phyloP scores from a whole-genome alignment of 2,888 invertebrate genomes.

The Sphaerophoria taeniata region DNA sequence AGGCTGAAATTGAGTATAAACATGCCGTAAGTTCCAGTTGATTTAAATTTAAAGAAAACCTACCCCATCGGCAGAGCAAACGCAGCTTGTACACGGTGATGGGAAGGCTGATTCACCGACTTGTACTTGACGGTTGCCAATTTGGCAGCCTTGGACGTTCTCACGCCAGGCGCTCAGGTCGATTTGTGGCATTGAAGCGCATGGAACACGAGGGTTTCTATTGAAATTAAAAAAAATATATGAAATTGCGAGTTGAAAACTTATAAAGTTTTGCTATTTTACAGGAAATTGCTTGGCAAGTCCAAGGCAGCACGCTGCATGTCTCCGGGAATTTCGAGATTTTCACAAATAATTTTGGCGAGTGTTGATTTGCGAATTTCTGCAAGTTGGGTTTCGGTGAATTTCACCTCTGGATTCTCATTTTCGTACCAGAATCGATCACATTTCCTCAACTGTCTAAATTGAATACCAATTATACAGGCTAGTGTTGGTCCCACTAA shows the following conservation, averaged over 20 bases:
- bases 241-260: not conserved
- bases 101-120: constrained; percentile 94
- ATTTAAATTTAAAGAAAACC: constrained; percentile 80
- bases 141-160: constrained; percentile 91
- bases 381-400: constrained; percentile 93
- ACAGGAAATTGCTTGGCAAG: constrained; percentile 94
- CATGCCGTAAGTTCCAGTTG: constrained; percentile 2
- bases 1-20: constrained; percentile 85
- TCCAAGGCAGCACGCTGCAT: constrained; percentile 96
- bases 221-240: no score
- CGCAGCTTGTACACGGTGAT: constrained; percentile 95
- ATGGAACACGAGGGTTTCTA: constrained; percentile 93
- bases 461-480: constrained; percentile 97
- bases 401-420: constrained; percentile 89
- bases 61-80: constrained; percentile 93
- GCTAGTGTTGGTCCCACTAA: constrained; percentile 97
- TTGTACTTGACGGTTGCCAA: constrained; percentile 90
- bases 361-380: constrained; percentile 94
- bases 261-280: constrained; percentile 80
- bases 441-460: constrained; percentile 94
- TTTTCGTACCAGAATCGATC: constrained; percentile 99
- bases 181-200: constrained; percentile 90
- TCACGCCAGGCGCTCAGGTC: constrained; percentile 94
- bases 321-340: constrained; percentile 92
- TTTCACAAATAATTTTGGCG: constrained; percentile 94